Evolutionary conservation across 2,797 vertebrate species (phyloP).

Genomic region (Paramormyrops hopkinsi): DNA sequence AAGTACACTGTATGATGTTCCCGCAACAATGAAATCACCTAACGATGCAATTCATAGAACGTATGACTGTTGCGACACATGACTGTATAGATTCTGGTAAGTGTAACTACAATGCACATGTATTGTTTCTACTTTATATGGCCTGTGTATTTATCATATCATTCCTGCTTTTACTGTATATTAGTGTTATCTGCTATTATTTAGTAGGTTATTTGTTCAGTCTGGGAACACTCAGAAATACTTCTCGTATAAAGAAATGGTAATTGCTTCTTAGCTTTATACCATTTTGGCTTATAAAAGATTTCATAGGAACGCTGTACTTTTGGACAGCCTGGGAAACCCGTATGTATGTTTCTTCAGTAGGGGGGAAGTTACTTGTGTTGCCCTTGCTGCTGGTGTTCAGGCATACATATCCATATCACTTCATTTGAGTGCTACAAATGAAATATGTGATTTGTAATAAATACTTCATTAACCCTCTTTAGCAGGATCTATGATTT

Average conservation of each 20-base stretch:
- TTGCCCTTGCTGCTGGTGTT: background rate
- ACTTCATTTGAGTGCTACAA: background rate
- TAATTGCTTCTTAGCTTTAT: background rate
- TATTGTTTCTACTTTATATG: background rate
- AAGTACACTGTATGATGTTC: background rate
- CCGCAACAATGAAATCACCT: background rate
- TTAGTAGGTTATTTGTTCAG: background rate
- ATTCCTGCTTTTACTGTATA: background rate
- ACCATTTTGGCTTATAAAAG: background rate
- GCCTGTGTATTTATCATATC: background rate
- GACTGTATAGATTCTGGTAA: background rate
- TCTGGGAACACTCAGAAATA: background rate
- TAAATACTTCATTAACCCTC: background rate
- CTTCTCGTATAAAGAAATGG: background rate
- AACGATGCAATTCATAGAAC: background rate
- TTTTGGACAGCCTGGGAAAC: background rate
- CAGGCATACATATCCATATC: background rate
- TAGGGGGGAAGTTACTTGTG: background rate
- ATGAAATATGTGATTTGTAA: background rate
- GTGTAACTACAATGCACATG: background rate
- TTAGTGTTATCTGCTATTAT: background rate
- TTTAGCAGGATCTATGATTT: background rate
- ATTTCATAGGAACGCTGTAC: background rate
- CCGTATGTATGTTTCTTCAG: background rate
- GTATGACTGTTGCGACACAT: background rate